These are phyloP conservation scores for Elgonia sp. DNA, from an alignment of 2,888 invertebrate genomes.

Conservation along the genomic window DNA sequence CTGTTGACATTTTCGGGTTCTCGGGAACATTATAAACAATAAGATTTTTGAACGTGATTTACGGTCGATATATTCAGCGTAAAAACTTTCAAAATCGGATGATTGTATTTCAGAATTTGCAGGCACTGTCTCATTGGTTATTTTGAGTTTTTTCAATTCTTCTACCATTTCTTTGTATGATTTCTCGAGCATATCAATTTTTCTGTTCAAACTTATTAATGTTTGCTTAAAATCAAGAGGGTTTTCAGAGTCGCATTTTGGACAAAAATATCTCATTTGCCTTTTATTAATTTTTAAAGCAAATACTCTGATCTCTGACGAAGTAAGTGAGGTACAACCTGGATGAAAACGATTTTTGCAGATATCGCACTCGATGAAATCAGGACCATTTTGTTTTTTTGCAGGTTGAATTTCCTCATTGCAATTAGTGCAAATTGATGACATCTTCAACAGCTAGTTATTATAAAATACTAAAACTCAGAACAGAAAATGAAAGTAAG, in stretches of 20 bases:
- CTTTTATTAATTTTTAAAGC: background rate
- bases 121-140: background rate
- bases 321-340: background rate
- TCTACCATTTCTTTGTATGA: background rate
- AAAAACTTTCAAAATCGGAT: background rate
- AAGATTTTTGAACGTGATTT: constrained; percentile 10
- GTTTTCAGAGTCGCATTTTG: background rate
- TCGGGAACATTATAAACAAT: background rate
- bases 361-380: background rate
- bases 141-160: background rate
- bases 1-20: background rate
- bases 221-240: background rate
- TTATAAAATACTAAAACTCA: background rate
- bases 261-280: background rate
- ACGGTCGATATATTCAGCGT: constrained; percentile 10
- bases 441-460: no score
- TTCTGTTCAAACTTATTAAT: background rate
- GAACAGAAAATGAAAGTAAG: no score
- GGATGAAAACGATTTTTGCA: constrained; percentile 15
- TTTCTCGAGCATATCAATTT: background rate
- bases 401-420: background rate
- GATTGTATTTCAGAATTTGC: background rate
- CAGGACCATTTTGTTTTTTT: background rate
- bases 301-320: constrained; percentile 2
- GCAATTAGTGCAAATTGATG: background rate